A percentile compares a stretch with the other conserved stretches of the same genome.
Conservation (phyloP, 2,113 vertebrate species). For the Asarcornis scutulata region DNA sequence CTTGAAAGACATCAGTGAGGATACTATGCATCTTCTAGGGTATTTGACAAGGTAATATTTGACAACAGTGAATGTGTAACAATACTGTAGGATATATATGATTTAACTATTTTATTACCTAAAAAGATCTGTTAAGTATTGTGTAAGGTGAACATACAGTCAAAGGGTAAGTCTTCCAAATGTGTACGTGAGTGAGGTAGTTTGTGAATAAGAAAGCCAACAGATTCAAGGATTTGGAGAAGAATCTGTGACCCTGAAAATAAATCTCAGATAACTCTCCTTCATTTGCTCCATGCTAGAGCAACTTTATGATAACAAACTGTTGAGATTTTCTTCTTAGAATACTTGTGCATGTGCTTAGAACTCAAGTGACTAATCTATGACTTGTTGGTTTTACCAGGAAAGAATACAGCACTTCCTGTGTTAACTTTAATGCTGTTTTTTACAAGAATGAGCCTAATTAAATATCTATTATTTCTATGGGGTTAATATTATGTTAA, state of each 20-base stretch:
- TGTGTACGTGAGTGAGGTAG: neutral
- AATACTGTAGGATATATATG: neutral
- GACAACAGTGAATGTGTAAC: neutral
- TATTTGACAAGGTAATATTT: constrained; percentile 42
- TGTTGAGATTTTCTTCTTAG: neutral
- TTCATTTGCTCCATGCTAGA: neutral
- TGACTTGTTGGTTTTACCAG: neutral
- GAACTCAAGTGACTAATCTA: neutral
- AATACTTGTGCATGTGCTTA: neutral
- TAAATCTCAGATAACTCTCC: neutral
- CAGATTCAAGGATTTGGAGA: neutral
- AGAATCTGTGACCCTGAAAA: neutral
- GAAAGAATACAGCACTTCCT: neutral
- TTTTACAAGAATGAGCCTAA: neutral
- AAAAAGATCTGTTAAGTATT: neutral
- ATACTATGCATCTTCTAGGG: neutral
- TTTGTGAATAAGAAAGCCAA: neutral
- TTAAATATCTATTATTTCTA: neutral
- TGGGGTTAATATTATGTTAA: neutral
- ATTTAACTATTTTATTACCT: neutral
- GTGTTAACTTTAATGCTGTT: neutral
- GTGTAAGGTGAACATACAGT: neutral
- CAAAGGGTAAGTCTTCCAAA: neutral
- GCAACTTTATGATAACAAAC: neutral
- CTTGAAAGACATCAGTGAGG: neutral